Evolutionary conservation across 2,888 invertebrate genomes (phyloP).

Genomic region (Lapara coniferarum): DNA sequence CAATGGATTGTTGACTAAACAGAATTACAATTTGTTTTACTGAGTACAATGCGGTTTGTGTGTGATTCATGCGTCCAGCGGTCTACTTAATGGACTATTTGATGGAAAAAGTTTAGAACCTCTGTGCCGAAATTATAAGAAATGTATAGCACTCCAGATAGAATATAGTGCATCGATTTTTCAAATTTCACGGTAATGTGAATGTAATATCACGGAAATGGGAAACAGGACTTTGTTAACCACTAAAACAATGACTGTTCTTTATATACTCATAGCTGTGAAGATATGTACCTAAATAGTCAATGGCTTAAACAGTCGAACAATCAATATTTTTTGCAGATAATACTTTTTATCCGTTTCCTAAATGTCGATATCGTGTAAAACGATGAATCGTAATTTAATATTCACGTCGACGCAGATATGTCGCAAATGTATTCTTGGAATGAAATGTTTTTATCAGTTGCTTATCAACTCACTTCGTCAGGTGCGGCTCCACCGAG

Average conservation of each 20-base stretch:
- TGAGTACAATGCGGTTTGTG: constrained; percentile 29
- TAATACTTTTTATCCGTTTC: no score
- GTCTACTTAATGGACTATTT: not conserved
- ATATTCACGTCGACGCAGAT: constrained; percentile 30
- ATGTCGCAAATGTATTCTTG: constrained; percentile 36
- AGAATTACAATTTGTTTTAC: constrained; percentile 40
- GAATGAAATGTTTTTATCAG: constrained; percentile 42
- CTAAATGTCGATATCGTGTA: not conserved
- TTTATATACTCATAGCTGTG: no score
- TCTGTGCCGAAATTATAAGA: constrained; percentile 12
- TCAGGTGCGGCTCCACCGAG: constrained; percentile 45
- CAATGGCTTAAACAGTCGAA: not conserved
- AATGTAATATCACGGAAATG: no score
- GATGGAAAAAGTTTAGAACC: not conserved
- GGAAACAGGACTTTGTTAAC: no score
- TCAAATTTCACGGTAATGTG: no score
- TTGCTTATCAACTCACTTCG: constrained; percentile 43
- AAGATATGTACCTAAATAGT: no score
- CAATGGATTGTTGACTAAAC: constrained; percentile 70
- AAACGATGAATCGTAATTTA: constrained; percentile 11
- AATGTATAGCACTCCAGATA: not conserved
- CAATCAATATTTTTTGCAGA: not conserved
- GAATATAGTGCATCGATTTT: not conserved
- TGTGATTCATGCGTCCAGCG: constrained; percentile 49
- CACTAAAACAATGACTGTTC: no score